Evolutionary conservation across 2,888 invertebrate species (phyloP).

Genomic region (Drosophila paucipuncta): DNA sequence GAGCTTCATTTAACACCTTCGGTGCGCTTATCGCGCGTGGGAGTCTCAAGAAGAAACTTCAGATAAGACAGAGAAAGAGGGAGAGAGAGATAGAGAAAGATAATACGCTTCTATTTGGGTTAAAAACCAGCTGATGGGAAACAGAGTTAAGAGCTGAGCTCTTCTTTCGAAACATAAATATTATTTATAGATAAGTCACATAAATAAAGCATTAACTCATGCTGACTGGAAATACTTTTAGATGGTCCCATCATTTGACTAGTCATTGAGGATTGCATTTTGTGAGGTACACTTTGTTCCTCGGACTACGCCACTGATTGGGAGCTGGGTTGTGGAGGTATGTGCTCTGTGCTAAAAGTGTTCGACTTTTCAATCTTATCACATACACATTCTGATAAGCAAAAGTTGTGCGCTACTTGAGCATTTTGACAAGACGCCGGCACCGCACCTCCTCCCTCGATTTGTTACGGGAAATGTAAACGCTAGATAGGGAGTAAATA

Average conservation of each 20-base stretch:
- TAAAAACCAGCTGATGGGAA: not conserved
- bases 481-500: constrained; percentile 14
- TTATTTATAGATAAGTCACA: not conserved
- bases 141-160: not conserved
- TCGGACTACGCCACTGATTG: constrained; percentile 20
- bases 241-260: constrained; percentile 10
- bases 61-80: constrained; percentile 20
- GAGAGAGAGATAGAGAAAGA: not conserved
- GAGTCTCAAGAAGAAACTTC: constrained; percentile 3
- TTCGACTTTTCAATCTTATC: constrained; percentile 50
- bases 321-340: constrained; percentile 9
- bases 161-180: not conserved
- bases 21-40: constrained; percentile 20
- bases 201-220: not conserved
- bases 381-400: constrained; percentile 45
- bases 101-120: not conserved
- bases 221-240: not conserved
- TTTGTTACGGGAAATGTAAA: constrained; percentile 37
- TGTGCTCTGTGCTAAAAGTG: not conserved
- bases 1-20: not conserved
- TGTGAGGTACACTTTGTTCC: not conserved
- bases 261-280: constrained; percentile 36
- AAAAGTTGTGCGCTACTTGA: constrained; percentile 30
- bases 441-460: not conserved
- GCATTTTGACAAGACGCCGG: constrained; percentile 38